These are phyloP conservation scores for Balanococcus diminutus DNA, from an alignment of 2,888 invertebrate genomes.

Conservation along the genomic window DNA sequence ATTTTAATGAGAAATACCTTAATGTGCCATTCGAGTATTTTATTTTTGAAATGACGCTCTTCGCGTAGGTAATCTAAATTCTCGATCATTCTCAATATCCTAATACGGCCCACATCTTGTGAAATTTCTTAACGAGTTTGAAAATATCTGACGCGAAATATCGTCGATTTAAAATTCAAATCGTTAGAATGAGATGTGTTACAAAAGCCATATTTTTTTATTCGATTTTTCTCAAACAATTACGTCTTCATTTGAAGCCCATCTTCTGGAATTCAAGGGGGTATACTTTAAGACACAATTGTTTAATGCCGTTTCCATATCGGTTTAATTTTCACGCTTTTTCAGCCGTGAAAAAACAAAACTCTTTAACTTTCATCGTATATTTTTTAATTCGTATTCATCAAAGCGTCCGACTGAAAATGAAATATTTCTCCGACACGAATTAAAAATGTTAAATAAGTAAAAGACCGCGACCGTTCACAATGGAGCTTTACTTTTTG, in stretches of 20 bases:
- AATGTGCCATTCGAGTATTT: no score
- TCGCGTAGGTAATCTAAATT: no score
- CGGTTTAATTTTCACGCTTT: neutral
- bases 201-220: neutral
- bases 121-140: neutral
- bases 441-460: slow-evolving; percentile 24
- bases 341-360: neutral
- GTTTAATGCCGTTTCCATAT: neutral
- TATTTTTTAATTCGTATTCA: slow-evolving; percentile 5
- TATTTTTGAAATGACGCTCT: no score
- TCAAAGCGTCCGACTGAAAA: slow-evolving; percentile 14
- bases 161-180: neutral
- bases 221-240: neutral
- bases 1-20: no score
- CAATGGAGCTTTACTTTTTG: no score
- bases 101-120: neutral
- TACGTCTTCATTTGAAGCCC: neutral
- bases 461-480: no score
- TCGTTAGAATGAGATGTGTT: neutral
- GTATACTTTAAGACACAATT: neutral
- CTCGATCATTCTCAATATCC: no score
- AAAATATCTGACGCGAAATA: neutral
- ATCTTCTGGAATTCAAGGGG: neutral
- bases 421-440: neutral
- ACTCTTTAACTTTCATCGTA: neutral